These are phyloP conservation scores for Cryptus armator DNA, from an alignment of 2,888 invertebrate genomes.

Conservation along the genomic window DNA sequence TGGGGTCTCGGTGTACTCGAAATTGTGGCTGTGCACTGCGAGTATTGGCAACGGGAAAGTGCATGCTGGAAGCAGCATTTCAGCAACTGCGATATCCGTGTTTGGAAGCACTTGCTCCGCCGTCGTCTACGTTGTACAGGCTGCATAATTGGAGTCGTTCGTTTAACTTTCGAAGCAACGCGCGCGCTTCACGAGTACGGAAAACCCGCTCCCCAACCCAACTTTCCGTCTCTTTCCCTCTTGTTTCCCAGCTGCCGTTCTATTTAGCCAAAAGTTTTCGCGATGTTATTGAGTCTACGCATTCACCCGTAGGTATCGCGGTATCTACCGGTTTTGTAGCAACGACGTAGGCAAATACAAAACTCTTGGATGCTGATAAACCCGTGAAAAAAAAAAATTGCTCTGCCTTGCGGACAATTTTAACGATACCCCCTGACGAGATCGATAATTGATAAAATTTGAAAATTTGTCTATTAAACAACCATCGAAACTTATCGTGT, in stretches of 20 bases:
- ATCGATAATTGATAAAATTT: background rate
- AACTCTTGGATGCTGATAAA: background rate
- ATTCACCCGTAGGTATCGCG: background rate
- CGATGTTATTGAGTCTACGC: conserved; percentile 1
- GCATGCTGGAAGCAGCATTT: conserved; percentile 46
- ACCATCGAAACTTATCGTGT: no score
- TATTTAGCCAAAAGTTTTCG: conserved; percentile 5
- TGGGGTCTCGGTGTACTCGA: conserved; percentile 25
- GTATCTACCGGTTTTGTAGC: background rate
- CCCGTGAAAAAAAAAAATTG: background rate
- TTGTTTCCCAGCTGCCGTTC: conserved; percentile 5
- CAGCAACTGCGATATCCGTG: conserved; percentile 25
- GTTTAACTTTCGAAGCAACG: conserved; percentile 77
- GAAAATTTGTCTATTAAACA: no score
- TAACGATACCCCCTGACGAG: background rate
- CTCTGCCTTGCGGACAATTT: background rate
- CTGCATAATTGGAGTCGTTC: conserved; percentile 82
- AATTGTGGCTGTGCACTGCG: conserved; percentile 33
- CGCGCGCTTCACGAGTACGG: conserved; percentile 73
- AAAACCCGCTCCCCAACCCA: background rate
- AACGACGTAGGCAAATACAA: background rate
- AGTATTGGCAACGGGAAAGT: conserved; percentile 31
- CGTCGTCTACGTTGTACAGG: conserved; percentile 70
- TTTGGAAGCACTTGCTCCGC: conserved; percentile 61
- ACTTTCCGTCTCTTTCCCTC: conserved; percentile 24